Evolutionary conservation across 30 jellyfish, hydroid and myxozoan genomes (phyloP), one percentile per base, ranked within the genome.

Genomic region (Chironex yamaguchii): DNA sequence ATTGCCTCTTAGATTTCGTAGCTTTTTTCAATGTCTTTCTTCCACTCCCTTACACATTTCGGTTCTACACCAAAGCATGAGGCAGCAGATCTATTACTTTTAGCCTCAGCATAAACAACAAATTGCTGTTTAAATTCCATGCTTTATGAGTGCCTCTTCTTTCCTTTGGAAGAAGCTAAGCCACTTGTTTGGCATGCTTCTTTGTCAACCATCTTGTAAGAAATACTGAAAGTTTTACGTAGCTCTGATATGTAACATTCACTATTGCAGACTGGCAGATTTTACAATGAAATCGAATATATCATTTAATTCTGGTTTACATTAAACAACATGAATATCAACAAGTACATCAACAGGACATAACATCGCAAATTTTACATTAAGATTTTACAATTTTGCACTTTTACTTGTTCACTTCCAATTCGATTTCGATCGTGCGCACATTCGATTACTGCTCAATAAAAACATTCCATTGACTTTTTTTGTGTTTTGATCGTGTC

Each of bases 51-150:
- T 67, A 67, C 71, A 29, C 68, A 49, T 30, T 67, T 67, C 6
- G 74, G 74, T 21, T 62, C 48, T 21, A 62, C 12, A 29, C 33
- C 71, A 17, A 67, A 67, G 23, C 23, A 17, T 24, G 83, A 79
- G 27, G 91, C 91, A 67, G 92, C 92, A 67, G 90, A 23, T 66
- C 92, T 35, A 67, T 81, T 81, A 0, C 91, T 32, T 34, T 81
- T 67, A 53, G 90, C 80, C 53, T 67, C 91, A 31, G 79, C 90
- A 67, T 81, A 67, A 66, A 28, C 84, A 68, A 67, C 62, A 36
- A 81, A 90, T 67, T 81, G 90, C 54, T 33, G 22, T 62, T 78
- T 78, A 36, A 78, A 66, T 26, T 36, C 91, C 92, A 81, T 81
- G 26, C 70, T 65, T 34, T 23, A 78, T 20, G 90, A 26, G 34